Conservation (phyloP, 1,140 invertebrate species). For the Uloborus diversus region DNA sequence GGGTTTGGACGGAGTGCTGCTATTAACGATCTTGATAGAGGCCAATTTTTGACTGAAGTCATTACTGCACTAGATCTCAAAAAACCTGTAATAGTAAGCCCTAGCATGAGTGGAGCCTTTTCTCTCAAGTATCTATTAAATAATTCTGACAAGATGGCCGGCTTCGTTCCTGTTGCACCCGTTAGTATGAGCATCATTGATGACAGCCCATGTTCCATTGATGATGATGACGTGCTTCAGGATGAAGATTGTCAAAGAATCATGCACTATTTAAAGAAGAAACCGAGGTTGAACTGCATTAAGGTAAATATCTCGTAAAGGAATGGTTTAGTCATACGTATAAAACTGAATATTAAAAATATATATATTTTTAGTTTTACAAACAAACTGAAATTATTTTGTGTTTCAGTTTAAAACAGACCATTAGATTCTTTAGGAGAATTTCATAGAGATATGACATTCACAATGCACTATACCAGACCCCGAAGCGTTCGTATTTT, state of each 20-base stretch:
- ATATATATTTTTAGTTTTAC: too few species aligned
- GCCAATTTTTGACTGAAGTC: conserved; percentile 62
- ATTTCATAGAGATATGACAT: too few species aligned
- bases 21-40: conserved; percentile 27
- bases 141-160: conserved; percentile 59
- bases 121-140: conserved; percentile 64
- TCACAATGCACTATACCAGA: too few species aligned
- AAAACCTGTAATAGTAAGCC: conserved; percentile 65
- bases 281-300: background rate
- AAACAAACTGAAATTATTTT: too few species aligned
- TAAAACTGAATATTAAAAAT: too few species aligned
- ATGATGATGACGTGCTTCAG: background rate
- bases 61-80: conserved; percentile 59
- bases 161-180: conserved; percentile 66
- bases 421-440: too few species aligned
- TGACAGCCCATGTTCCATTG: background rate
- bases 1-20: conserved; percentile 10
- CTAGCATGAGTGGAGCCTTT: conserved; percentile 68
- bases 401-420: too few species aligned
- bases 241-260: conserved; percentile 4
- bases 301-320: background rate
- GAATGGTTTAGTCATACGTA: too few species aligned
- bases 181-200: conserved; percentile 60
- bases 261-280: conserved; percentile 1
- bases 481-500: too few species aligned